Conservation (phyloP, 2,888 invertebrate genomes). For the Incurvaria masculella region DNA sequence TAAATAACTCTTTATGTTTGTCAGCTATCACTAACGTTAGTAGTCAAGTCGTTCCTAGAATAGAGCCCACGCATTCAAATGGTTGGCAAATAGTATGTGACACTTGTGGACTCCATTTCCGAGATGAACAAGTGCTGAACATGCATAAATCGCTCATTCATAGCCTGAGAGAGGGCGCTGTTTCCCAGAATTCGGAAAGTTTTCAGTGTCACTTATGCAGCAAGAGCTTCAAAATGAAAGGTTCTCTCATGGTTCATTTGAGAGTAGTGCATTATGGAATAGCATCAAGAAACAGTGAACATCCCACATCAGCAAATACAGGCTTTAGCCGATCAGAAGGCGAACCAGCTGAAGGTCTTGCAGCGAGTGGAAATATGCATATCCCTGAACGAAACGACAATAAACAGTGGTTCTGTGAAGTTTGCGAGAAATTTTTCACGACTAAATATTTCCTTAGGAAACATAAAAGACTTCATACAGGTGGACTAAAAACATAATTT, state of each 20-base stretch:
- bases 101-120: slow-evolving; percentile 70
- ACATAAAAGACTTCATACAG: slow-evolving; percentile 82
- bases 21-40: too few relatives aligned
- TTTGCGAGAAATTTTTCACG: slow-evolving; percentile 80
- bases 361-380: slow-evolving; percentile 9
- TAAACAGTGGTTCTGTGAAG: slow-evolving; percentile 85
- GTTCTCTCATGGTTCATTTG: slow-evolving; percentile 77
- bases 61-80: neutral
- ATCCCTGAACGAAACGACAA: slow-evolving; percentile 51
- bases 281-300: slow-evolving; percentile 26
- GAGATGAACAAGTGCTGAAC: slow-evolving; percentile 64
- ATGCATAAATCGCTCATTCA: slow-evolving; percentile 76
- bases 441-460: slow-evolving; percentile 89
- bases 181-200: neutral
- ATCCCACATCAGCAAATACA: slow-evolving; percentile 17
- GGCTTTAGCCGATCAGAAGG: slow-evolving; percentile 17
- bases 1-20: neutral
- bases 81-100: too few relatives aligned
- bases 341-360: slow-evolving; percentile 19
- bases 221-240: slow-evolving; percentile 78
- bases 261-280: slow-evolving; percentile 73
- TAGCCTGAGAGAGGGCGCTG: neutral
- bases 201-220: slow-evolving; percentile 75
- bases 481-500: slow-evolving; percentile 34
- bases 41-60: neutral